Evolutionary conservation across 2,888 invertebrate species (phyloP).

Genomic region (Apamea crenata): DNA sequence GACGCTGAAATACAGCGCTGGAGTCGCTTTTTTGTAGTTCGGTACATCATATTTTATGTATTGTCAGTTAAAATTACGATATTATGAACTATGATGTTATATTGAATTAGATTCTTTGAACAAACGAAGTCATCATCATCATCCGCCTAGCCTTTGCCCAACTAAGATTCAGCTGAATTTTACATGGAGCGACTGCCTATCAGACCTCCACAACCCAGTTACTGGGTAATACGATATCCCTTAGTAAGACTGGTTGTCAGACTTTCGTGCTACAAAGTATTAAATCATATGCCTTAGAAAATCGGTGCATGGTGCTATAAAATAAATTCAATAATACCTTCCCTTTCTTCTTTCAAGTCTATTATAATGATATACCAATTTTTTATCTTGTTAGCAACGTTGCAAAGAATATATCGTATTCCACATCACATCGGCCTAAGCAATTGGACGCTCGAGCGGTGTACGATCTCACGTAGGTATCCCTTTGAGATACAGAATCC

Average conservation of each 20-base stretch:
- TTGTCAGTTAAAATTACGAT: neutral
- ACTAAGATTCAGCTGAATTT: neutral
- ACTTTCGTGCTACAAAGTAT: neutral
- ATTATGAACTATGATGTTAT: neutral
- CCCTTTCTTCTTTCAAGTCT: neutral
- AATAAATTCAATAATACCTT: neutral
- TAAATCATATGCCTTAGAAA: no score
- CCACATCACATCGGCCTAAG: neutral
- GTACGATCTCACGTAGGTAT: neutral
- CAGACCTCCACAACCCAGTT: no score
- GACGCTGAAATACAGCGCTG: slow-evolving; percentile 22
- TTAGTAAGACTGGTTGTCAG: neutral
- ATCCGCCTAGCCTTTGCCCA: neutral
- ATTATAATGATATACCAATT: neutral
- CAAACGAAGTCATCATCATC: neutral
- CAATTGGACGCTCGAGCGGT: neutral
- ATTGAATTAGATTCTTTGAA: neutral
- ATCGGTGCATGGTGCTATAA: no score
- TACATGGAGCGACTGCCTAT: no score
- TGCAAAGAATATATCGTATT: neutral
- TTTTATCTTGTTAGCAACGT: neutral
- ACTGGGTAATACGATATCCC: no score
- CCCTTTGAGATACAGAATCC: slow-evolving; percentile 27
- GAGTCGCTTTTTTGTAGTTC: neutral
- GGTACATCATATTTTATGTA: neutral